Evolutionary conservation across 2,888 invertebrate genomes (phyloP).

Genomic region (Hetaerina titia): DNA sequence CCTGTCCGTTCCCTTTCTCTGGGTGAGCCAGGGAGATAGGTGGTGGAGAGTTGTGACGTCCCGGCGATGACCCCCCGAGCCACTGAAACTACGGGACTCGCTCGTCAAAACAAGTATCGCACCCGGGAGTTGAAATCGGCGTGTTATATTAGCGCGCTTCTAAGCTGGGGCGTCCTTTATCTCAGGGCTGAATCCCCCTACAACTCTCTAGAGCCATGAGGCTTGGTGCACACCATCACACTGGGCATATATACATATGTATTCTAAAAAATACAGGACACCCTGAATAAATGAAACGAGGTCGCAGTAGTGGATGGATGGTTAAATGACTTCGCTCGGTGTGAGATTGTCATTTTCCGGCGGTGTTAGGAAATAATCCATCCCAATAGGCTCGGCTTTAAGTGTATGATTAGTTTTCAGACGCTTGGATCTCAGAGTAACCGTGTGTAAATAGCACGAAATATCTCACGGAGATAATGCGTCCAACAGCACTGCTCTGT

Average conservation of each 20-base stretch:
- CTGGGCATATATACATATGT: background rate
- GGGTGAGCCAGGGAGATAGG: background rate
- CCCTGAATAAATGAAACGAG: background rate
- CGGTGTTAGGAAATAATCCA: background rate
- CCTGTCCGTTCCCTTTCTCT: background rate
- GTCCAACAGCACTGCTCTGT: background rate
- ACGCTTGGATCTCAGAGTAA: background rate
- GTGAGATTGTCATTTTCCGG: background rate
- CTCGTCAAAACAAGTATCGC: background rate
- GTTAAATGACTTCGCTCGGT: background rate
- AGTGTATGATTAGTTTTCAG: background rate
- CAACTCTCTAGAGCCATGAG: background rate
- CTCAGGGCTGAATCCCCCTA: background rate
- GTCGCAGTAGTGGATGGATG: background rate
- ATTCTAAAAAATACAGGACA: background rate
- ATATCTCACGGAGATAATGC: background rate
- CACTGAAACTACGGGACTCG: background rate
- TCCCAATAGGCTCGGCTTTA: background rate
- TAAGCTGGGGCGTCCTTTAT: background rate
- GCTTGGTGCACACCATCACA: background rate
- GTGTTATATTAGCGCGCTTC: background rate
- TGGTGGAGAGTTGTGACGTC: background rate
- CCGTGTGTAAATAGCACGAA: background rate
- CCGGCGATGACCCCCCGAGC: background rate
- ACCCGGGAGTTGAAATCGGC: background rate